Evolutionary conservation across 2,797 vertebrate species (phyloP).

Genomic region (Chelmon rostratus): DNA sequence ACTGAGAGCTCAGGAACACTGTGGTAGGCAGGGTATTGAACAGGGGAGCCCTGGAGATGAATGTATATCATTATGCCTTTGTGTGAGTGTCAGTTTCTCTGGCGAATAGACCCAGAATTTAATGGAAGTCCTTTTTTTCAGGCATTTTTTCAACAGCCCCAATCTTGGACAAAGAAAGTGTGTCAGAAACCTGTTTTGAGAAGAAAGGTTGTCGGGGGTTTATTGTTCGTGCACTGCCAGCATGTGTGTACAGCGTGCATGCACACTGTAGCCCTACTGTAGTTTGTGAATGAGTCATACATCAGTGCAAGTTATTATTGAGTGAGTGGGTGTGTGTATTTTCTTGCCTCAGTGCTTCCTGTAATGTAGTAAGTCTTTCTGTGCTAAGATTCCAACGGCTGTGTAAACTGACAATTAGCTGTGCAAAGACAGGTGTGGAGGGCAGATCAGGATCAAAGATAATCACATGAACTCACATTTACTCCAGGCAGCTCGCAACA

Average conservation of each 20-base stretch:
- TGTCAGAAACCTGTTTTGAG: neutral
- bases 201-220: neutral
- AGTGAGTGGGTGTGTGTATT: neutral
- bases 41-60: slow-evolving; percentile 20
- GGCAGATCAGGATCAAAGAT: slow-evolving; percentile 8
- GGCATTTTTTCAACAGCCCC: no score
- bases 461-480: slow-evolving; percentile 9
- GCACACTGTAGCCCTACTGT: neutral
- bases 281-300: slow-evolving; percentile 30
- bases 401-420: neutral
- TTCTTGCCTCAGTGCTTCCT: slow-evolving; percentile 4
- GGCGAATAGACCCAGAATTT: slow-evolving; percentile 18
- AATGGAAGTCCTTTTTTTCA: slow-evolving; percentile 9
- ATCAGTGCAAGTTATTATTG: neutral
- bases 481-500: slow-evolving; percentile 8
- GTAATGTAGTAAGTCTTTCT: neutral
- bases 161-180: neutral
- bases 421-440: slow-evolving; percentile 3
- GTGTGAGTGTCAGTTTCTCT: neutral
- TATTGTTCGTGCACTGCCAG: neutral
- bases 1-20: slow-evolving; percentile 14
- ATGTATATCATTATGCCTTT: slow-evolving; percentile 26
- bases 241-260: neutral
- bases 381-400: neutral
- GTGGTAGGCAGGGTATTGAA: slow-evolving; percentile 4